Percentiles rank a stretch among this genome's conserved stretches.
These are phyloP conservation scores for Bothrops jararaca DNA, from an alignment of 2,113 vertebrate genomes.

Conservation along the genomic window DNA sequence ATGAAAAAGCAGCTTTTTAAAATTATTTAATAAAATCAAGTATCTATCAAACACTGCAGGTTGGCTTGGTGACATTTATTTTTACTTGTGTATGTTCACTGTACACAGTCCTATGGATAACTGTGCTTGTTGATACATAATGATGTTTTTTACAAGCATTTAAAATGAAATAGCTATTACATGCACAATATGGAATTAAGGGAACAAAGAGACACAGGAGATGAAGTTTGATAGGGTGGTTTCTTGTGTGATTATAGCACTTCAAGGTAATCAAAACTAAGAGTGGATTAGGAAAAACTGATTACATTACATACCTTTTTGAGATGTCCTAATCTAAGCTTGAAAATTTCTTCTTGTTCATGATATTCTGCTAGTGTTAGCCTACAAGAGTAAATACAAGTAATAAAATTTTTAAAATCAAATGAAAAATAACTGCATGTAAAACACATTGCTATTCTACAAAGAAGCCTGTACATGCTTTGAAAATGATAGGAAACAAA, in stretches of 20 bases:
- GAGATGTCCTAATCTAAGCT: constrained; percentile 96
- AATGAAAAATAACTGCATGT: neutral
- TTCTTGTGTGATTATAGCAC: neutral
- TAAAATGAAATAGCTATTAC: neutral
- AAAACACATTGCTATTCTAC: neutral
- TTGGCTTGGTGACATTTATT: neutral
- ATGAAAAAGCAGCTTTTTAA: neutral
- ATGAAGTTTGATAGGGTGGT: neutral
- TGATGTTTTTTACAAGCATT: neutral
- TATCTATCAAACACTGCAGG: neutral
- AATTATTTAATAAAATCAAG: neutral
- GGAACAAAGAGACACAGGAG: neutral
- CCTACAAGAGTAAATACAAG: constrained; percentile 68
- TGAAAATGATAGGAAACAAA: neutral
- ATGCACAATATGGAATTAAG: neutral
- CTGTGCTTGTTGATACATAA: neutral
- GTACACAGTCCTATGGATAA: neutral
- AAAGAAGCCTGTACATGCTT: neutral
- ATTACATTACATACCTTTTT: constrained; percentile 84
- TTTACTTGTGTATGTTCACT: neutral
- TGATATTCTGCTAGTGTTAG: constrained; percentile 97
- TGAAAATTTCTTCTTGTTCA: constrained; percentile 99
- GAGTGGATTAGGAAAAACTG: neutral
- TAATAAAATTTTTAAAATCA: constrained; percentile 26
- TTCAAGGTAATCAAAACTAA: neutral